Base-by-base conservation (phyloP, 2,888 invertebrate species). In the Drosophila affinis region DNA sequence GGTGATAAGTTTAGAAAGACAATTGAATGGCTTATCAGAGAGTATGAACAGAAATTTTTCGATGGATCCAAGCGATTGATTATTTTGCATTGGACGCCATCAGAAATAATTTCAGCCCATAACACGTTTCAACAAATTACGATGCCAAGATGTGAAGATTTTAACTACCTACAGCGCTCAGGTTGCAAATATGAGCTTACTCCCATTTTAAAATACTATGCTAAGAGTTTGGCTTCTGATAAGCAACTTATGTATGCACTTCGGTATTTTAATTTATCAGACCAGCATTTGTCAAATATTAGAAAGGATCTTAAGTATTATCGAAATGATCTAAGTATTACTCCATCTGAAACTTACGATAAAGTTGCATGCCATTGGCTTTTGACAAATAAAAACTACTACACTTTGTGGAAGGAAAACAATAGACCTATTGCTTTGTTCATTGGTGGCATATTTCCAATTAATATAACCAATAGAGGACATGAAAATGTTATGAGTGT, bases 181-280 rank as follows among this genome's bases (percentile, higher is more conserved):
- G 92, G 93, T 21, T 96, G 96, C 89, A 94, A 93, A 81, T 96
- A 96, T 90, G 95, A 96, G 77, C 92, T 95, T 60, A 94, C 94
- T 70, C 93, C 95, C 55, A 91, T 96, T 55, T 93, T 94, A 9
- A 96, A 96, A 90, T 92, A 95, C 52, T 94, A 94, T n/a, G 95
- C 95, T 93, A 90, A 91, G 4, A 93, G 93, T 62, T 89, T 96
- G 18, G 93, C 93, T 70, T 89, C 89, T 0, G 92, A 85, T 12
- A 85, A 74, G 4, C 77, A 62, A 5, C 21, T 90, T 34, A 59
- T 80, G 44, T 44, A 74, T 54, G 88, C 90, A 0, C 67, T 91
- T 0, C 68, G 76, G 7, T 53, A 68, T 1, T 91, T 90, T 58
- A 72, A 73, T 58, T 77, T 91, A 14, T 58, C 45, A 4, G 76